These are phyloP conservation scores for Drosophila truncata DNA, from an alignment of 1,140 invertebrate genomes.

Conservation along the genomic window DNA sequence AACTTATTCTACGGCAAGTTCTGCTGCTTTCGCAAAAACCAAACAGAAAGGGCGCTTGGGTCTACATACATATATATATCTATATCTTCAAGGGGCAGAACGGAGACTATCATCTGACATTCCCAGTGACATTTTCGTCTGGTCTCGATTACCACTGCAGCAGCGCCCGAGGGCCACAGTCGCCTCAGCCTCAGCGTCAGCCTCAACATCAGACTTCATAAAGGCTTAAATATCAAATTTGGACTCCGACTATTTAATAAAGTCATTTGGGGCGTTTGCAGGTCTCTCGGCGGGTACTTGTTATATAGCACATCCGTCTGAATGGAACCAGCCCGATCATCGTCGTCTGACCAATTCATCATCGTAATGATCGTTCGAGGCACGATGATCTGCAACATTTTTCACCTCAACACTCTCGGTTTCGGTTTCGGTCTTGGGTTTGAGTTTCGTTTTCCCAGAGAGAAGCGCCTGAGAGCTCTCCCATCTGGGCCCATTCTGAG, in stretches of 20 bases:
- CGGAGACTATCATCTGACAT: constrained; percentile 66
- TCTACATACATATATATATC: background rate
- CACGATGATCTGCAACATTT: constrained; percentile 75
- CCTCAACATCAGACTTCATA: constrained; percentile 38
- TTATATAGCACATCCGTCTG: constrained; percentile 72
- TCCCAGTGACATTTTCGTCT: constrained; percentile 71
- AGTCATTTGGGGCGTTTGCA: constrained; percentile 71
- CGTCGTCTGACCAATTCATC: constrained; percentile 38
- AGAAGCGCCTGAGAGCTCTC: constrained; percentile 28
- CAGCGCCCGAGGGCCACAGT: constrained; percentile 40
- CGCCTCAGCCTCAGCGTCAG: background rate
- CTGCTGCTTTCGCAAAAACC: constrained; percentile 64
- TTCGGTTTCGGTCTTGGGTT: constrained; percentile 4
- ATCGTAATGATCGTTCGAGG: constrained; percentile 23
- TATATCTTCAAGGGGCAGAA: background rate
- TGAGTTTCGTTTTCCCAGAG: constrained; percentile 6
- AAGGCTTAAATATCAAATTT: constrained; percentile 79
- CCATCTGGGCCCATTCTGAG: constrained; percentile 57
- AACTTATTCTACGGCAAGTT: constrained; percentile 42
- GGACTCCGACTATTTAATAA: constrained; percentile 66
- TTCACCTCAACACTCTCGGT: constrained; percentile 66
- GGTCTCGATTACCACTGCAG: constrained; percentile 42
- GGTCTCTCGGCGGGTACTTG: constrained; percentile 36
- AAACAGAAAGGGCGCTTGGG: constrained; percentile 27
- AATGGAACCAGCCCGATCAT: constrained; percentile 14